Evolutionary conservation across 2,797 vertebrate genomes (phyloP).

Genomic region (Decapterus maruadsi): DNA sequence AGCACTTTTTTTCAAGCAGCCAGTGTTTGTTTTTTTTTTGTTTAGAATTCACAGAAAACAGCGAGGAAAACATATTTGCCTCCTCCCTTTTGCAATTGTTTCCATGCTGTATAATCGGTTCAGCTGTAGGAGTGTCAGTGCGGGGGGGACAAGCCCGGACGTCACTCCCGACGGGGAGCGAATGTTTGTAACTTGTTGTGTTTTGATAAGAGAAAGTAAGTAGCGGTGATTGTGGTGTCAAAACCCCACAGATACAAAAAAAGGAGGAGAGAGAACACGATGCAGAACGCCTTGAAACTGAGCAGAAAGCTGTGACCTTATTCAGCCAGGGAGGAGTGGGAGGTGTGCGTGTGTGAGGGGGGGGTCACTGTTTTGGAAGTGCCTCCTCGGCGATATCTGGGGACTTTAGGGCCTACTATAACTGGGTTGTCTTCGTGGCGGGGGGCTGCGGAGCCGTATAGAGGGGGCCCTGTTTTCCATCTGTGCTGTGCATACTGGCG

Average conservation of each 20-base stretch:
- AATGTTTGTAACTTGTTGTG: conserved; percentile 35
- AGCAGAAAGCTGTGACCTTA: conserved; percentile 25
- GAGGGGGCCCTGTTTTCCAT: conserved; percentile 65
- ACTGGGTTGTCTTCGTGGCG: conserved; percentile 44
- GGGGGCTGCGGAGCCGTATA: conserved; percentile 36
- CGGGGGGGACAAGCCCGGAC: conserved; percentile 28
- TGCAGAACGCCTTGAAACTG: conserved; percentile 31
- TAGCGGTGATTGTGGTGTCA: conserved; percentile 24
- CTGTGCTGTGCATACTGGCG: conserved; percentile 47
- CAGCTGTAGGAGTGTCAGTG: conserved; percentile 31
- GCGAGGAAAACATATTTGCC: conserved; percentile 59
- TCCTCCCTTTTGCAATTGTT: conserved; percentile 43
- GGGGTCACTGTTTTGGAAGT: conserved; percentile 25
- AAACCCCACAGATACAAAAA: conserved; percentile 23
- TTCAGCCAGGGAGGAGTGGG: neutral
- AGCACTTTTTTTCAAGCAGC: conserved; percentile 65
- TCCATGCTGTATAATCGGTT: conserved; percentile 46
- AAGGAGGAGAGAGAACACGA: neutral
- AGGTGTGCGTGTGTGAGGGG: neutral
- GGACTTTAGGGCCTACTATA: conserved; percentile 46
- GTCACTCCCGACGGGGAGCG: conserved; percentile 13
- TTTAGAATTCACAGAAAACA: conserved; percentile 56
- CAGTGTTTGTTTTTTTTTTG: conserved; percentile 21
- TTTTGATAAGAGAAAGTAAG: conserved; percentile 38
- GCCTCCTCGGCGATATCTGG: conserved; percentile 32